Conservation (phyloP, 2,113 vertebrate genomes). For the Cichladusa arquata region DNA sequence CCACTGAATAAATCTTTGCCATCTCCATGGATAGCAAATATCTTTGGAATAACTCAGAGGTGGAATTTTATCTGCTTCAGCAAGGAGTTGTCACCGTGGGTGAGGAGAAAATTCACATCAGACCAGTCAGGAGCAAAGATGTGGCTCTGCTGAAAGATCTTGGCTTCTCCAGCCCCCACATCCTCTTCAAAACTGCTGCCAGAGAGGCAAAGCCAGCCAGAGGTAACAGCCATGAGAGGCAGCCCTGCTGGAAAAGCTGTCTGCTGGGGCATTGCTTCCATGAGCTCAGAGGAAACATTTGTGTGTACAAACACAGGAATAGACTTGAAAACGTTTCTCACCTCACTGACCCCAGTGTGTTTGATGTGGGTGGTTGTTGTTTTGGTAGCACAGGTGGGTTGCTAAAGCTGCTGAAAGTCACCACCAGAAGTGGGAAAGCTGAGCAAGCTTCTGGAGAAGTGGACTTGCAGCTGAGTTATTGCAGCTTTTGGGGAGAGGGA, state of each 20-base stretch:
- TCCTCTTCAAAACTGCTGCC: conserved; percentile 5
- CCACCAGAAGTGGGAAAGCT: not conserved
- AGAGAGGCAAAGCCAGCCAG: not conserved
- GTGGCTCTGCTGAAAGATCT: not conserved
- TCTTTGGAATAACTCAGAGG: not conserved
- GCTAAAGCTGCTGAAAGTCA: not conserved
- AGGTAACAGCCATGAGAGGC: not conserved
- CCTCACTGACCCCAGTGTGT: not conserved
- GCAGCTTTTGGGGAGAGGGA: not conserved
- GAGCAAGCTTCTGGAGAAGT: not conserved
- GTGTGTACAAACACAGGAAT: not conserved
- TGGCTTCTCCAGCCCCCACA: conserved; percentile 9
- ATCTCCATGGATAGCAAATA: not conserved
- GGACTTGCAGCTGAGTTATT: not conserved
- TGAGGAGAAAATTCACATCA: conserved; percentile 19
- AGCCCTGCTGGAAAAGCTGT: not conserved
- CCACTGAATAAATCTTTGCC: not conserved
- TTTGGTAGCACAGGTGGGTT: not conserved
- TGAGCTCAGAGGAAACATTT: not conserved
- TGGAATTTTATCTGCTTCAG: conserved; percentile 48
- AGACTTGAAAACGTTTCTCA: not conserved
- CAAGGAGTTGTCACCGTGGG: conserved; percentile 17
- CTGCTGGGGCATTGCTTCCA: not conserved
- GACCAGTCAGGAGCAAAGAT: conserved; percentile 40
- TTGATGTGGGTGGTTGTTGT: not conserved